Evolutionary conservation across 2,797 vertebrate genomes (phyloP).

Genomic region (Sarcoramphus papa): DNA sequence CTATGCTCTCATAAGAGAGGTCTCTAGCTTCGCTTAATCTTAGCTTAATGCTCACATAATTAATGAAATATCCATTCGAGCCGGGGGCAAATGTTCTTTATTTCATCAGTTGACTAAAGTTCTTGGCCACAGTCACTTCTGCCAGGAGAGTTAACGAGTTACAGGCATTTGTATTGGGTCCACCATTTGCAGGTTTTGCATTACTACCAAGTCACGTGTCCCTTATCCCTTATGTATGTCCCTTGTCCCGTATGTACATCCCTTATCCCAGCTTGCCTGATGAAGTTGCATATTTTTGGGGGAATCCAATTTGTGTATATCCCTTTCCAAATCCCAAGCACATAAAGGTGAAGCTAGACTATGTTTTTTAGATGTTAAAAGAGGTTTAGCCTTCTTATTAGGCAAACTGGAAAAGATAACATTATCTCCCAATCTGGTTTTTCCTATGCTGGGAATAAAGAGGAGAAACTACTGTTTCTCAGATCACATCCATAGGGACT

Average conservation of each 20-base stretch:
- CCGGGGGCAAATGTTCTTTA: not conserved
- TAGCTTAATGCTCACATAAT: not conserved
- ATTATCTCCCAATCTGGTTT: not conserved
- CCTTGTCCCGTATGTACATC: not conserved
- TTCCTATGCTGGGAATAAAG: not conserved
- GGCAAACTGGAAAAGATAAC: not conserved
- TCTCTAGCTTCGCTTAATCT: not conserved
- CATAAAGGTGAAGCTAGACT: not conserved
- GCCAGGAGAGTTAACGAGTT: not conserved
- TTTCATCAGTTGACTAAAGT: not conserved
- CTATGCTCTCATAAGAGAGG: not conserved
- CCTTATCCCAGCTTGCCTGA: not conserved
- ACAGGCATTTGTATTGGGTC: not conserved
- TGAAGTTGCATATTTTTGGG: rapidly evolving
- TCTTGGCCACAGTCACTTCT: not conserved
- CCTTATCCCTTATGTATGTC: rapidly evolving
- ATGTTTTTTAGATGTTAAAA: not conserved
- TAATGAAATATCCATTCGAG: not conserved
- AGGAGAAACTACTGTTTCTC: not conserved
- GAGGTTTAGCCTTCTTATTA: not conserved
- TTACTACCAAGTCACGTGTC: not conserved
- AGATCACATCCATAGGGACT: not conserved
- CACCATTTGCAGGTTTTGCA: not conserved
- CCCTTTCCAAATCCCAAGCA: not conserved
- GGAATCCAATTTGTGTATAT: not conserved